Evolutionary conservation across 2,797 vertebrate genomes (phyloP).

Genomic region (Sandelia bainsii): DNA sequence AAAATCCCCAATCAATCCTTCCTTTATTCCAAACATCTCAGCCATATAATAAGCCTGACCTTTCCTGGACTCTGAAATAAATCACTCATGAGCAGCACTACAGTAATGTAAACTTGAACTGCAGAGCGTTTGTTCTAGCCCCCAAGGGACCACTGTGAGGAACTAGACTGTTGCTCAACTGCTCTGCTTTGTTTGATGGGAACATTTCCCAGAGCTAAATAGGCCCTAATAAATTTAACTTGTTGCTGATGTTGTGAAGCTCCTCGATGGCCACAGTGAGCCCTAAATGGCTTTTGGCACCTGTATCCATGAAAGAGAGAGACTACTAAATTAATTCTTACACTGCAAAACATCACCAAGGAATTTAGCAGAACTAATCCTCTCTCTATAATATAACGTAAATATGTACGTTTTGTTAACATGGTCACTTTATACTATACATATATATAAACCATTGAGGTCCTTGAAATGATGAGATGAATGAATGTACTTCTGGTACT

Average conservation of each 20-base stretch:
- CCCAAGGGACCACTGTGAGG: slow-evolving; percentile 45
- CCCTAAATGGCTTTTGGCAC: slow-evolving; percentile 44
- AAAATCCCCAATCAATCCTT: slow-evolving; percentile 30
- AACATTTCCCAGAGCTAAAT: slow-evolving; percentile 69
- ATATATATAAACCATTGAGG: too few species aligned
- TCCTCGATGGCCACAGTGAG: slow-evolving; percentile 13
- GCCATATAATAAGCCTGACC: slow-evolving; percentile 44
- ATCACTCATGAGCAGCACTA: slow-evolving; percentile 54
- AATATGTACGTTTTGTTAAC: not conserved
- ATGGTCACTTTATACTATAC: not conserved
- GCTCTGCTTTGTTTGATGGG: slow-evolving; percentile 59
- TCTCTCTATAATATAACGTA: too few species aligned
- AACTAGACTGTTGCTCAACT: slow-evolving; percentile 60
- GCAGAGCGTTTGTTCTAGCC: slow-evolving; percentile 48
- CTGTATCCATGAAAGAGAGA: not conserved
- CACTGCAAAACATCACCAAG: not conserved
- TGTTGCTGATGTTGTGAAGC: slow-evolving; percentile 51
- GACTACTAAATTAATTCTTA: slow-evolving; percentile 6
- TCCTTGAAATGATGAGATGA: not conserved
- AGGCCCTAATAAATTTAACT: slow-evolving; percentile 56
- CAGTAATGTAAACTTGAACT: slow-evolving; percentile 66
- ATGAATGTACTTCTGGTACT: not conserved
- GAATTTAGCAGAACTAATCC: not conserved
- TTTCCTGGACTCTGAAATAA: slow-evolving; percentile 56
- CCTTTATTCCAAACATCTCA: slow-evolving; percentile 50